phyloP scores from a whole-genome alignment of 2,797 vertebrate genomes.

The Xerus rutilus region DNA sequence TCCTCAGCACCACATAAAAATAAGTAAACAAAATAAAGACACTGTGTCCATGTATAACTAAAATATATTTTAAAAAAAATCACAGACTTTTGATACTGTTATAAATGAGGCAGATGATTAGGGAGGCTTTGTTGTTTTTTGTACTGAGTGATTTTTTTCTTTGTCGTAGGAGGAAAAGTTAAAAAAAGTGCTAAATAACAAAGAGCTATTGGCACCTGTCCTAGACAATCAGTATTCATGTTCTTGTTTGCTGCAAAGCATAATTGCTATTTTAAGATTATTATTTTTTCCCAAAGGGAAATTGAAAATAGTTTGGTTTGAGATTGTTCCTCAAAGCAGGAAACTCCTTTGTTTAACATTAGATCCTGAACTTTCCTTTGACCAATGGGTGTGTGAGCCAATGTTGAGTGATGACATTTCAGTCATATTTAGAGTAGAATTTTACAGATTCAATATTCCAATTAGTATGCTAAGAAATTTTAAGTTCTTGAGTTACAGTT shows the following conservation, averaged over 20 bases:
- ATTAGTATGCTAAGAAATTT: constrained; percentile 46
- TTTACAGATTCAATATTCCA: constrained; percentile 31
- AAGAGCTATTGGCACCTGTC: background rate
- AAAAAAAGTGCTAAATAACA: constrained; percentile 12
- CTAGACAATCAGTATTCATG: background rate
- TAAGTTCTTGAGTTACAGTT: constrained; percentile 47
- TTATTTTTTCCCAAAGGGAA: constrained; percentile 57
- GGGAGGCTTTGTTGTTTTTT: background rate
- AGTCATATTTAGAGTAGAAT: background rate
- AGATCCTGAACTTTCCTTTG: constrained; percentile 25
- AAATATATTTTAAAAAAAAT: too few relatives aligned
- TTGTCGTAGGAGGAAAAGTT: constrained; percentile 28
- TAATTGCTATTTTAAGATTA: constrained; percentile 58
- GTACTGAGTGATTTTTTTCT: background rate
- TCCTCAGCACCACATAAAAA: too few relatives aligned
- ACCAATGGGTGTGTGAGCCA: background rate
- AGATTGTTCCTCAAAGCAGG: constrained; percentile 33
- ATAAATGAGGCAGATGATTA: background rate
- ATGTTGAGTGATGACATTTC: background rate
- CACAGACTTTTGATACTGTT: constrained; percentile 43
- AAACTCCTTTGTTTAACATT: constrained; percentile 38
- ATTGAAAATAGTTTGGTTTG: constrained; percentile 50
- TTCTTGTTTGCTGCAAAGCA: constrained; percentile 38
- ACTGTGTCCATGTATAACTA: too few relatives aligned
- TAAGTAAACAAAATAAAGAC: too few relatives aligned